Base-by-base conservation (phyloP, 1,140 invertebrate genomes). In the Streblospio benedicti region DNA sequence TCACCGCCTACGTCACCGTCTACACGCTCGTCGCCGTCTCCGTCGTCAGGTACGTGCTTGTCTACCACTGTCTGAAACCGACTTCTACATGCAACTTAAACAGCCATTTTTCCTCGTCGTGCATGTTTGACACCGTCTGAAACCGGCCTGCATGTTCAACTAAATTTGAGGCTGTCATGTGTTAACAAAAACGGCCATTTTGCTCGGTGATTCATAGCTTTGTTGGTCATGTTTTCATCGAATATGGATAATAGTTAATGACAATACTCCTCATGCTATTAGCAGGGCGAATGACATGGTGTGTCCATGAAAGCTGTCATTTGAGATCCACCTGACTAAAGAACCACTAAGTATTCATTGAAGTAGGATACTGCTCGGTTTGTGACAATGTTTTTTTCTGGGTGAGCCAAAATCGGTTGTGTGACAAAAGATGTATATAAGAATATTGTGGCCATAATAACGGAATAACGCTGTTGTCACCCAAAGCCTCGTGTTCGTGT, bases 11-110 rank as follows among this genome's bases (percentile, higher is more conserved):
- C 67, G 89, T 89, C 5, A 90, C 87, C 55, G 90, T 93, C 16
- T 93, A 92, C 75, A 93, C 90, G 0, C 77, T 94, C 27, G 90
- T 94, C 0, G 82, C 94, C 43, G 94, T 95, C 90, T 92, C 90
- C 0, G 45, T 62, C 14, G 30, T 65, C 6, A 43, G 64, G 16
- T 45, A 59, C 33, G 27, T 61, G 30, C 45, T 61, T 4, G 59
- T 61, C 18, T 60, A 30, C 77, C 91, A 92, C 0, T 89, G 25
- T 47, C 30, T 47, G 45, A 47, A 27, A 27, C 23, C 5, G 25
- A 16, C 5, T n/a, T 16, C 23, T 12, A 27, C 30, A 27, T 4
- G 2, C 30, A 27, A 20, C 43, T 2, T 20, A 6, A 20, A 20
- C 25, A 44, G 2, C 18, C 25, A 6, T 44, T 6, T 44, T n/a